Percentiles rank a stretch among this genome's conserved stretches.
Evolutionary conservation across 2,888 invertebrate species (phyloP).

Genomic region (Acronicta aceris): DNA sequence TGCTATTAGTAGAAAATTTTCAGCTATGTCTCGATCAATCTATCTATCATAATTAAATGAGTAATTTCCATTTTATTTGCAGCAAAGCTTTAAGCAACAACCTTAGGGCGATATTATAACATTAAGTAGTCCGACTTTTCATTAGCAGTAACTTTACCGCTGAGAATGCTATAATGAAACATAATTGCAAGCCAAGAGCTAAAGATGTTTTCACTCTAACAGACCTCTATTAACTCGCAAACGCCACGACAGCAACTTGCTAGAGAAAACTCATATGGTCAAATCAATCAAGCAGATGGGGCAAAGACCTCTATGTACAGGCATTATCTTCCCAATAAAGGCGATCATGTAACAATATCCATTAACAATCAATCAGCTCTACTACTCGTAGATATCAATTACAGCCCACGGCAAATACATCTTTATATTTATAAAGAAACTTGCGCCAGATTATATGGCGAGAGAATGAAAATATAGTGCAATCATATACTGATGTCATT

Average conservation of each 20-base stretch:
- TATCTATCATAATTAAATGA: conserved; percentile 20
- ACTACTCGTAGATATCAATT: conserved; percentile 63
- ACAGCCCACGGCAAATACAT: conserved; percentile 64
- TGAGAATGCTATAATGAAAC: conserved; percentile 65
- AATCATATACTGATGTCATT: conserved; percentile 74
- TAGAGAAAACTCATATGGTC: conserved; percentile 54
- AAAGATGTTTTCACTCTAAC: conserved; percentile 60
- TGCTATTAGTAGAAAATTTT: conserved; percentile 38
- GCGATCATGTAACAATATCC: conserved; percentile 70
- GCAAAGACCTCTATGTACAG: conserved; percentile 41
- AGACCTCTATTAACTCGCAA: conserved; percentile 40
- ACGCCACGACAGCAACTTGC: conserved; percentile 46
- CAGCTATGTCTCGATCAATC: not conserved
- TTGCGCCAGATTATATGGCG: conserved; percentile 64
- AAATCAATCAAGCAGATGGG: conserved; percentile 61
- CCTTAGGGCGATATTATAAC: conserved; percentile 71
- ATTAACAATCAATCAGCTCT: conserved; percentile 77
- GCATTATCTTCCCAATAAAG: conserved; percentile 61
- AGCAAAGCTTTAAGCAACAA: conserved; percentile 53
- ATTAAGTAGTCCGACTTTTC: conserved; percentile 78
- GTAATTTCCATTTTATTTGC: conserved; percentile 33
- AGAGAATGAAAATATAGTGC: conserved; percentile 70
- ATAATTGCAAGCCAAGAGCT: conserved; percentile 61
- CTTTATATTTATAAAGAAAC: conserved; percentile 60
- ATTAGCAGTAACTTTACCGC: conserved; percentile 82